Evolutionary conservation across 2,888 invertebrate species (phyloP), one percentile per base, ranked within the genome.

Genomic region (Zeuzera pyrina): DNA sequence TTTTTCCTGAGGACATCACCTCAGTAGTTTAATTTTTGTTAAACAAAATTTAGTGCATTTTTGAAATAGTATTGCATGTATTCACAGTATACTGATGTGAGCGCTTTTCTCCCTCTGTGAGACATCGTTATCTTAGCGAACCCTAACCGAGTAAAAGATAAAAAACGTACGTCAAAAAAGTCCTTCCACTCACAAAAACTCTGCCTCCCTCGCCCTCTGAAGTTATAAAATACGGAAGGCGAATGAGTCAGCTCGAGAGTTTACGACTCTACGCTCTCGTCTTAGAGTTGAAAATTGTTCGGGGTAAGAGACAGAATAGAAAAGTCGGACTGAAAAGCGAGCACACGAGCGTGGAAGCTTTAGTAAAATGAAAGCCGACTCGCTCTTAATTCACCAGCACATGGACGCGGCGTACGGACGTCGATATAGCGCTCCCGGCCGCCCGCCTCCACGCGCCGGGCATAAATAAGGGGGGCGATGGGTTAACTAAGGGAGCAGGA

Each of bases 141-240:
- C 74, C 78, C 79, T 71, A 79, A 73, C 70, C 59, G 68, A 79
- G 77, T 77, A 81, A 79, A 81, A 74, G 77, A 78, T 79, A 83
- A 81, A 81, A 83, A 83, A 79, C 76, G 71, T 73, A 74, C 73
- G 78, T 78, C 79, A 77, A 83, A 83, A 81, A 81, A 81, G 77
- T 79, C 78, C 74, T 79, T 76, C 79, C 63, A 72, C 74, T 71
- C 67, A 71, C 78, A 79, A 77, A 77, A 81, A 77, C 73, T 73
- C 71, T 63, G 58, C 65, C 59, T 59, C 73, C 70, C 71, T 74
- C 74, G 63, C 72, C 73, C 72, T 40, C 48, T 60, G 60, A 71
- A 71, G 77, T 76, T 81, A 79, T 77, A 79, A 74, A 79, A 78
- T 62, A 69, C 63, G 69, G 61, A 68, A 71, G 69, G 70, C 67